A percentile compares a stretch with the other conserved stretches of the same genome.
Evolutionary conservation across 2,888 invertebrate species (phyloP).

Genomic region (Drosophila meridiana): DNA sequence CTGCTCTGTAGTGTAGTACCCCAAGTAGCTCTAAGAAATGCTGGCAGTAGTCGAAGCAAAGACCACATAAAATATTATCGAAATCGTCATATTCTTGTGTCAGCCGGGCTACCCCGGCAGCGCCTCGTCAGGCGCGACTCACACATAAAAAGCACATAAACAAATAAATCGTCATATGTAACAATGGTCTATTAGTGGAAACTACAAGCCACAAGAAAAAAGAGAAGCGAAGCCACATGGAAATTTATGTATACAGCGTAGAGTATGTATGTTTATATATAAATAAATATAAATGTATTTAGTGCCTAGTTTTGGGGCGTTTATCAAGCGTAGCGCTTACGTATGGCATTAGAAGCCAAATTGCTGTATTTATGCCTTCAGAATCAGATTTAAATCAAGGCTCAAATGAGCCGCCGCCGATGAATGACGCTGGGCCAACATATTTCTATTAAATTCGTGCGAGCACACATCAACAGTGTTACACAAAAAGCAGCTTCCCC

Average conservation of each 20-base stretch:
- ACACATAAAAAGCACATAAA: constrained; percentile 69
- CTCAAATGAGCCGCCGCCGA: constrained; percentile 54
- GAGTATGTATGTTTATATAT: background rate
- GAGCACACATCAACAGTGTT: constrained; percentile 13
- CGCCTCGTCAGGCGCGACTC: constrained; percentile 16
- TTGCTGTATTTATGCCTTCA: constrained; percentile 38
- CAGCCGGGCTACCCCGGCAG: constrained; percentile 36
- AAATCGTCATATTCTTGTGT: constrained; percentile 57
- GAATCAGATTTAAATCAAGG: constrained; percentile 32
- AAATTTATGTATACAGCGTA: constrained; percentile 13
- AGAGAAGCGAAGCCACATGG: constrained; percentile 21
- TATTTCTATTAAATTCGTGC: constrained; percentile 29
- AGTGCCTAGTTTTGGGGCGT: constrained; percentile 52
- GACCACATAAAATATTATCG: constrained; percentile 76
- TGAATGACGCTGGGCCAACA: constrained; percentile 28
- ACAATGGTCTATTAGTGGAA: constrained; percentile 57
- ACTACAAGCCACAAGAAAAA: constrained; percentile 32
- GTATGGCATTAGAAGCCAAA: constrained; percentile 45
- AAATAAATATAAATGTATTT: constrained; percentile 36
- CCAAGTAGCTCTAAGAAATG: constrained; percentile 15
- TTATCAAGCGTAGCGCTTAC: constrained; percentile 47
- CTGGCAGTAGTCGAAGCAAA: constrained; percentile 38
- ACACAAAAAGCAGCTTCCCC: constrained; percentile 28
- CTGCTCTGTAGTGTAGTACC: background rate
- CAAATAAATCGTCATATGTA: constrained; percentile 71